phyloP scores from a whole-genome alignment of 1,140 invertebrate genomes.

The Penaeus indicus region DNA sequence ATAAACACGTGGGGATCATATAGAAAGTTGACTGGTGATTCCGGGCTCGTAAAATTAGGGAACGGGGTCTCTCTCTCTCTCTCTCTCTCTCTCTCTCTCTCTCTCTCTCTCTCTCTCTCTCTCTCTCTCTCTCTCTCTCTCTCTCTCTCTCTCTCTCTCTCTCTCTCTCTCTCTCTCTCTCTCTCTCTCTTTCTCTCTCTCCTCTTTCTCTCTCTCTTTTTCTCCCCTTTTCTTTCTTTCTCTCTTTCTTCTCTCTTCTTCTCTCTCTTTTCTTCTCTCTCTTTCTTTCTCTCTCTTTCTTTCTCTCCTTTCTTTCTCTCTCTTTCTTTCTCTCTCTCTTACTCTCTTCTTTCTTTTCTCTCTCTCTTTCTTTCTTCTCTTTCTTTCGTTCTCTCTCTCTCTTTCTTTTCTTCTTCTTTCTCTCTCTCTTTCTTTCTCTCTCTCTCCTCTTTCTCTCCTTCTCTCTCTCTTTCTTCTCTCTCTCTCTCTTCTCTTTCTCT shows the following conservation, averaged over 20 bases:
- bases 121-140: conserved; percentile 7
- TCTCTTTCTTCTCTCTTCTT: background rate
- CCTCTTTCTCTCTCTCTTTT: background rate
- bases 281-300: background rate
- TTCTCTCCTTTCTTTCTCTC: background rate
- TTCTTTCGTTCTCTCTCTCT: background rate
- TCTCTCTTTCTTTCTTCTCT: background rate
- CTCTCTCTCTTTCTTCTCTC: background rate
- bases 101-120: conserved; percentile 9
- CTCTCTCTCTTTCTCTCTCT: background rate
- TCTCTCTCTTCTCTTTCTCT: background rate
- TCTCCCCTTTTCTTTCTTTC: background rate
- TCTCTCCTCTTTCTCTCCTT: background rate
- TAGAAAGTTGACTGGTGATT: conserved; percentile 36
- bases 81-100: background rate
- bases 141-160: conserved; percentile 6
- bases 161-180: background rate
- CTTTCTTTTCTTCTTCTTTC: background rate
- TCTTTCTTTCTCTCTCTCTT: background rate
- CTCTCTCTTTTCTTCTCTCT: background rate
- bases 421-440: no score
- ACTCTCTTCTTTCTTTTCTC: no score
- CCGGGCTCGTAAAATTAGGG: conserved; percentile 21
- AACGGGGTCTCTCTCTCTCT: background rate
- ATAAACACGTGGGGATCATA: conserved; percentile 47